These are phyloP conservation scores for Piezodorus guildinii DNA, from an alignment of 1,140 invertebrate species.

Conservation along the genomic window DNA sequence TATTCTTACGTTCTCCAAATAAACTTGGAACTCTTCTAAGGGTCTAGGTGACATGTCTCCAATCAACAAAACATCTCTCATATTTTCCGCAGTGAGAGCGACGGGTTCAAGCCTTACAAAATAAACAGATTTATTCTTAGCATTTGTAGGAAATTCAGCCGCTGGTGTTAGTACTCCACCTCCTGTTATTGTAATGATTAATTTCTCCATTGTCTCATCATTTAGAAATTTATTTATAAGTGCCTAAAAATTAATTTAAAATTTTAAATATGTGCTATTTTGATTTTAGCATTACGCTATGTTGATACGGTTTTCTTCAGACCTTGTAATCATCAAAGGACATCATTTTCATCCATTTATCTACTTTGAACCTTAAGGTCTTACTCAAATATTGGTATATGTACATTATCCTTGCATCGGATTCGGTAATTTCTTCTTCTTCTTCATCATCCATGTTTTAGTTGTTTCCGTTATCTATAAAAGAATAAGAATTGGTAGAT, in stretches of 20 bases:
- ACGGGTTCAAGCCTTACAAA: constrained; percentile 49
- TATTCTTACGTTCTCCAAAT: constrained; percentile 59
- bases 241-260: not conserved
- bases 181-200: constrained; percentile 42
- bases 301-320: not conserved
- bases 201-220: constrained; percentile 31
- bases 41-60: constrained; percentile 70
- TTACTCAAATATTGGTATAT: constrained; percentile 44
- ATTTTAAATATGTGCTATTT: too few relatives aligned
- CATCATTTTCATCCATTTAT: constrained; percentile 67
- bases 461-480: too few relatives aligned
- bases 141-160: constrained; percentile 37
- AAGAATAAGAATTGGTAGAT: too few relatives aligned
- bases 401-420: constrained; percentile 40
- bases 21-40: constrained; percentile 60
- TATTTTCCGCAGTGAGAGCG: constrained; percentile 43
- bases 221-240: not conserved
- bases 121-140: constrained; percentile 48
- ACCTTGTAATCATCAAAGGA: constrained; percentile 50
- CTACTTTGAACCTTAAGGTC: constrained; percentile 54
- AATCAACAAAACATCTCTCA: constrained; percentile 49
- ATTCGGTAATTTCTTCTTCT: constrained; percentile 24
- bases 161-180: constrained; percentile 36
- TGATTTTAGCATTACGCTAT: too few relatives aligned
- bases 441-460: constrained; percentile 13